Percentiles rank a stretch among this genome's conserved stretches.
Evolutionary conservation across 2,113 vertebrate genomes (phyloP).

Genomic region (Rhadina sibilatrix): DNA sequence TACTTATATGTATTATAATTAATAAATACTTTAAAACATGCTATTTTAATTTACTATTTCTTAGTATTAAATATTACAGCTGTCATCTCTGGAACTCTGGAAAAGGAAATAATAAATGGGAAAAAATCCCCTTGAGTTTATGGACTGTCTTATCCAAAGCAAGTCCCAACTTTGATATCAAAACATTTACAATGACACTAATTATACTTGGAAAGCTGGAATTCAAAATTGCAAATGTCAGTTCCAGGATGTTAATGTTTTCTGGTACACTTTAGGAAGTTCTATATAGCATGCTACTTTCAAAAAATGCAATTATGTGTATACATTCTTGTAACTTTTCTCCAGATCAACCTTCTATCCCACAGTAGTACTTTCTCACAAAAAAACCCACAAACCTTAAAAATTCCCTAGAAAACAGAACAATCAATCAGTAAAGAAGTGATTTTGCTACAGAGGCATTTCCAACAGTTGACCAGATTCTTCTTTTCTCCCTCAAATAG

Average conservation of each 20-base stretch:
- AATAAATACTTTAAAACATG: background rate
- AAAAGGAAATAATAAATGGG: background rate
- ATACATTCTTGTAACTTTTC: background rate
- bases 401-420: background rate
- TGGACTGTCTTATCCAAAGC: background rate
- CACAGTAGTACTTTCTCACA: background rate
- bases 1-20: background rate
- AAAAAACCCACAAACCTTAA: background rate
- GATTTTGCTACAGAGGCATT: background rate
- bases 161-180: background rate
- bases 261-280: conserved; percentile 8
- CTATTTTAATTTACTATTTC: background rate
- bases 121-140: background rate
- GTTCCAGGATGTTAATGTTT: background rate
- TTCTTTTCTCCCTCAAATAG: background rate
- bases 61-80: background rate
- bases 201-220: background rate
- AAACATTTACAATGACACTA: background rate
- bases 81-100: background rate
- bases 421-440: background rate
- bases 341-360: background rate
- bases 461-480: background rate
- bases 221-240: background rate
- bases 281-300: background rate
- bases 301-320: background rate